Conservation (phyloP, 1,140 invertebrate species). For the Megathymus violae region DNA sequence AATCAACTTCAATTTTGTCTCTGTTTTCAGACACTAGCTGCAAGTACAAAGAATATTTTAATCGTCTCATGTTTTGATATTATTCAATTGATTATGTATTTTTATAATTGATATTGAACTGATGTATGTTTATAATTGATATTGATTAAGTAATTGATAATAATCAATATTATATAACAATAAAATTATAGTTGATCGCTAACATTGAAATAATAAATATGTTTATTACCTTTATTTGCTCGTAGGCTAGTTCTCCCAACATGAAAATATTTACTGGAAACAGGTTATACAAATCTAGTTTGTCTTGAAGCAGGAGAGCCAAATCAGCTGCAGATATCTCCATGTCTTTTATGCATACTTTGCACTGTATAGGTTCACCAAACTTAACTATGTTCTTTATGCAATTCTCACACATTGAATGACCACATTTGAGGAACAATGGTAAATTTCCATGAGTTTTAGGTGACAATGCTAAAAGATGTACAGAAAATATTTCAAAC, state of each 20-base stretch:
- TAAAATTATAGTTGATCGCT: too few relatives aligned
- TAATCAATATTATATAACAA: too few relatives aligned
- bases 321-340: constrained; percentile 47
- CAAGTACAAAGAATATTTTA: constrained; percentile 26
- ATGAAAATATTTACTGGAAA: constrained; percentile 71
- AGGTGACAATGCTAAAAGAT: constrained; percentile 35
- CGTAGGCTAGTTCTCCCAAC: constrained; percentile 59
- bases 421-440: constrained; percentile 69
- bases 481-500: constrained; percentile 23
- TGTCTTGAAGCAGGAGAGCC: constrained; percentile 47
- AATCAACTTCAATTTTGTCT: constrained; percentile 42
- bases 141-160: too few relatives aligned
- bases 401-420: constrained; percentile 75
- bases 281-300: constrained; percentile 50
- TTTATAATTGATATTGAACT: too few relatives aligned
- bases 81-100: too few relatives aligned
- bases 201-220: too few relatives aligned
- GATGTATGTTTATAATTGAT: too few relatives aligned
- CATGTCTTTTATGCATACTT: constrained; percentile 62
- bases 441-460: constrained; percentile 61
- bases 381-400: constrained; percentile 65
- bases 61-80: too few relatives aligned
- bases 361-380: constrained; percentile 65
- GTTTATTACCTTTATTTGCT: constrained; percentile 51
- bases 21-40: constrained; percentile 29